Base-by-base conservation (phyloP, 1,140 invertebrate species). In the Achroia grisella region DNA sequence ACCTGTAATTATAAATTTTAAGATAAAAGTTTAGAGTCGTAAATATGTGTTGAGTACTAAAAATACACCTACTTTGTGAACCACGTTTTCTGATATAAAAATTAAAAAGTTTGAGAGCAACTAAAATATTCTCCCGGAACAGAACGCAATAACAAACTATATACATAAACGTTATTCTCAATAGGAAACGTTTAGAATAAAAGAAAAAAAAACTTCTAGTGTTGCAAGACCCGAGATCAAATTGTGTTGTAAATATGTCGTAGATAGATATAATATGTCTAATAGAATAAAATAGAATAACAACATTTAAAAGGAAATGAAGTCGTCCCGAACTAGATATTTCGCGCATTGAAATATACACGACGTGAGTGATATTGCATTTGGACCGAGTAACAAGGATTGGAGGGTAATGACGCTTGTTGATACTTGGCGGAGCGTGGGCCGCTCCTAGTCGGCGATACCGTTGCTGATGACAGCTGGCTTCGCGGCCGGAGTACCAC, bases 261-360 rank as follows among this genome's bases (percentile, higher is more conserved):
- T 62, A 70, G 70, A 71, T 58, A 39, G 64, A 62, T n/a, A n/a
- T n/a, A n/a, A n/a, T n/a, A n/a, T n/a, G n/a, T n/a, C n/a, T n/a
- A 69, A 61, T 50, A 63, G 45, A 33, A 46, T 52, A 10, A 37
- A 37, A 37, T 37, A 37, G 13, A 15, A 12, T 35, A 35, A 37
- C 17, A 23, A 23, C 4, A 37, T 37, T 15, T 46, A 14, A 48
- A 44, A 27, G 45, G 36, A 41, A 53, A 42, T 33, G 50, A 52
- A 46, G 48, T 59, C 39, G 63, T 71, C 71, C 68, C 76, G 73
- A 74, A 74, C 71, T 31, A 56, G 46, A 52, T 60, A 68, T 73
- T 77, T 66, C 70, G 61, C 62, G 70, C 70, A 59, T 56, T 71
- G 73, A 74, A 51, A 73, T 71, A 74, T 80, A 74, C 72, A 78